Evolutionary conservation across 2,888 invertebrate species (phyloP).

Genomic region (Ophraella communa): DNA sequence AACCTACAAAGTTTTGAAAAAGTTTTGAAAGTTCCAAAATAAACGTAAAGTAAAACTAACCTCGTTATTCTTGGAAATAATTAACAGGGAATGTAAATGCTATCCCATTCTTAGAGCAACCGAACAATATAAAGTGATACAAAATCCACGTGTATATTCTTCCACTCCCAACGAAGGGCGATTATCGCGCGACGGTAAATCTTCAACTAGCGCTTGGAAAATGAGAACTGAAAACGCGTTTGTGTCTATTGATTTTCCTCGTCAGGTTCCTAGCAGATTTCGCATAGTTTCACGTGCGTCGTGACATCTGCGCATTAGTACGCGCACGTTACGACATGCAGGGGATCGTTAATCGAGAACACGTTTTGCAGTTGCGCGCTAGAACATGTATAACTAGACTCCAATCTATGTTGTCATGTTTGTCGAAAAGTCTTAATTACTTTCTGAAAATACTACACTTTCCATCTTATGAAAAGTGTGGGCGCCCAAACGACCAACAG

Average conservation of each 20-base stretch:
- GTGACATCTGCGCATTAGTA: constrained; percentile 1
- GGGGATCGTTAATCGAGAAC: constrained; percentile 26
- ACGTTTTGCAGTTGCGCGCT: constrained; percentile 14
- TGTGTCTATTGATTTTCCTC: constrained; percentile 17
- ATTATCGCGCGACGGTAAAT: constrained; percentile 17
- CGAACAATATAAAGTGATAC: constrained; percentile 32
- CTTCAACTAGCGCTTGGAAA: constrained; percentile 7
- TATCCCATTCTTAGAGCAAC: constrained; percentile 41
- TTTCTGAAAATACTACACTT: background rate
- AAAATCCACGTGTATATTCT: constrained; percentile 35
- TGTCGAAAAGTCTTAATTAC: background rate
- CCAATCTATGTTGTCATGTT: background rate
- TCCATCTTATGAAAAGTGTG: background rate
- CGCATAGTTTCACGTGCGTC: constrained; percentile 17
- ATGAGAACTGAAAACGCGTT: constrained; percentile 13
- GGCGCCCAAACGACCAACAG: no score
- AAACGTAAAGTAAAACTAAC: constrained; percentile 29
- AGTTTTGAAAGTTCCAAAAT: constrained; percentile 3
- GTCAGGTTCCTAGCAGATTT: constrained; percentile 16
- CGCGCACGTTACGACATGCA: constrained; percentile 21
- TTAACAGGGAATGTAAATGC: constrained; percentile 34
- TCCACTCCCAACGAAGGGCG: constrained; percentile 27
- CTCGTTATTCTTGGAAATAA: constrained; percentile 32
- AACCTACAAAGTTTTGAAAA: constrained; percentile 2
- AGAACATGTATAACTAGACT: background rate